phyloP scores from a whole-genome alignment of 1,140 invertebrate species.

The Conopomorpha cramerella region DNA sequence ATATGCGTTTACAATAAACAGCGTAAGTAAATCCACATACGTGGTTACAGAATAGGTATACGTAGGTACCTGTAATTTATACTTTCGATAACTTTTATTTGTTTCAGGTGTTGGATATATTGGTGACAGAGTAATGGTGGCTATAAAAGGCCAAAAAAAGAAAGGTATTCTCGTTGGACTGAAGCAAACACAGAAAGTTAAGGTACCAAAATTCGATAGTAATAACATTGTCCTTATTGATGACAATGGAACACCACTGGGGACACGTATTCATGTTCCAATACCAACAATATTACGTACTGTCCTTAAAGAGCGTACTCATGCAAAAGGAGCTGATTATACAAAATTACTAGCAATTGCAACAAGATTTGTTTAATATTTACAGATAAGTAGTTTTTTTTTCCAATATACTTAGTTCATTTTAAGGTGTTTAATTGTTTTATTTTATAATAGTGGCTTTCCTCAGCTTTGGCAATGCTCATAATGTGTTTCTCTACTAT shows the following conservation, averaged over 20 bases:
- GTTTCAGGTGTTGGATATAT: constrained; percentile 54
- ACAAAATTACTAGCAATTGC: constrained; percentile 94
- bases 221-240: constrained; percentile 98
- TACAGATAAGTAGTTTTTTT: too few species aligned
- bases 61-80: too few species aligned
- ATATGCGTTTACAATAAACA: constrained; percentile 89
- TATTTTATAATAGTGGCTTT: not conserved
- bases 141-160: constrained; percentile 96
- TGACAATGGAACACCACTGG: constrained; percentile 90
- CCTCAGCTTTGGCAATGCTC: too few species aligned
- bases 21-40: constrained; percentile 21
- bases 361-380: constrained; percentile 88
- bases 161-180: constrained; percentile 94
- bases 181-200: constrained; percentile 80
- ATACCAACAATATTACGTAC: constrained; percentile 91
- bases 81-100: constrained; percentile 3
- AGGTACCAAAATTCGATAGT: constrained; percentile 91
- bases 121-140: constrained; percentile 91
- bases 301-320: constrained; percentile 80
- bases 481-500: too few species aligned
- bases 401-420: too few species aligned
- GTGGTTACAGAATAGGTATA: too few species aligned
- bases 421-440: too few species aligned
- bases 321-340: constrained; percentile 87
- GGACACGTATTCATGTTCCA: constrained; percentile 92